These are phyloP conservation scores for Tenthredo notha DNA, from an alignment of 2,888 invertebrate genomes.

Conservation along the genomic window DNA sequence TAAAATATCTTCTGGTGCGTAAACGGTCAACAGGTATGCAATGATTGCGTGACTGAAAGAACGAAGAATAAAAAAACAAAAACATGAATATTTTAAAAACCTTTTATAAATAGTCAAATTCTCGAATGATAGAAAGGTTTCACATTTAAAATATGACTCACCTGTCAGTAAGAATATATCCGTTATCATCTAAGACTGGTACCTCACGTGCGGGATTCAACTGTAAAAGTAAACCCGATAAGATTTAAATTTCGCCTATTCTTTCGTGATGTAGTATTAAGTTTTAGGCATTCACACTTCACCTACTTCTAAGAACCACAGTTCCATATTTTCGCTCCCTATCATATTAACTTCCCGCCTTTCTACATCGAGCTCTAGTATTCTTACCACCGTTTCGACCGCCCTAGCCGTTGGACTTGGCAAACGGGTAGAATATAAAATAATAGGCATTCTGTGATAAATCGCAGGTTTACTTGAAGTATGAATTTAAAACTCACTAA, in stretches of 20 bases:
- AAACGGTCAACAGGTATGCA: constrained; percentile 16
- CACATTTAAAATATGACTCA: not conserved
- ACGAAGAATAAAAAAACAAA: not conserved
- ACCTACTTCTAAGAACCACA: constrained; percentile 23
- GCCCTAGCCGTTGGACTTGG: constrained; percentile 20
- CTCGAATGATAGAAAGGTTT: too few relatives aligned
- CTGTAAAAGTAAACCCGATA: not conserved
- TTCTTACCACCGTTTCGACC: constrained; percentile 10
- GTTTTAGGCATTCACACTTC: not conserved
- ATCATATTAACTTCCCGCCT: not conserved
- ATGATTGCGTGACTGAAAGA: constrained; percentile 29
- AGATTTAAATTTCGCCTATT: not conserved
- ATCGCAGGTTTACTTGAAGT: not conserved
- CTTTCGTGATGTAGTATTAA: not conserved
- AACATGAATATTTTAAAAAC: not conserved
- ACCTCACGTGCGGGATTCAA: not conserved
- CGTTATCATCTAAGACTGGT: constrained; percentile 30
- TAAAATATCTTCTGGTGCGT: constrained; percentile 26
- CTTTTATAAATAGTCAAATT: not conserved
- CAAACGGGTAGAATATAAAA: not conserved
- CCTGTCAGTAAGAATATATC: constrained; percentile 26
- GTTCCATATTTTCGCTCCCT: not conserved
- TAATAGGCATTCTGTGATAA: not conserved
- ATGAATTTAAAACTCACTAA: not conserved
- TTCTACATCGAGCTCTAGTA: not conserved